Evolutionary conservation across 2,797 vertebrate species (phyloP), one percentile per base, ranked within the genome.

Genomic region (Chaunax sp.): DNA sequence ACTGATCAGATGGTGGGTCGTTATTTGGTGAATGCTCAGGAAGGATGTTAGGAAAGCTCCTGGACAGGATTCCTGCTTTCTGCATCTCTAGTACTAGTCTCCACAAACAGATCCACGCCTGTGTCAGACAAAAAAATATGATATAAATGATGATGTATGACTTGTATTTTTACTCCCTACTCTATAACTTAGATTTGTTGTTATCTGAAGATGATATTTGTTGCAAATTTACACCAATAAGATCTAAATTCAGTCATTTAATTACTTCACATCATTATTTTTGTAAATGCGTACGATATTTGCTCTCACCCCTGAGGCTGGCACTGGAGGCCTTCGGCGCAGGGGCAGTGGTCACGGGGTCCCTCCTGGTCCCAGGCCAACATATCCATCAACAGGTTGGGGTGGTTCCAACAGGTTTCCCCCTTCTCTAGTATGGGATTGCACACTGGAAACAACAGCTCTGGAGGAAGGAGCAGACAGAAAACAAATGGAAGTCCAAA

Each of bases 351-450:
- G 82, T 96, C 96, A 0, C 93, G 82, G 1, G 94, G 96, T 0
- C 95, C 95, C 58, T 96, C 96, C 67, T 96, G 89, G 33, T 98
- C 96, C 98, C 96, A 98, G 75, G 95, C 92, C 87, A 98, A 92
- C 57, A 98, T 92, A 76, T 96, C 96, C 81, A 96, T 93, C 30
- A 98, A 85, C 37, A 94, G 93, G 83, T 96, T 96, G 6, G 94
- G 89, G 40, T 95, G 93, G 64, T 90, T 94, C 0, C 91, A 84
- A 73, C 97, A 99, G 35, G 90, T 88, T 58, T 98, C 93, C 0
- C 94, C 95, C 68, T 94, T 94, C 71, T 81, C 50, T 0, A 95
- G 94, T 61, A 93, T 87, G 2, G 95, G 95, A 5, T 93, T 96
- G 74, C 98, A 99, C 64, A 99, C 96, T 0, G 98, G 97, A 19